A percentile compares a stretch with the other conserved stretches of the same genome.
Evolutionary conservation across 2,797 vertebrate genomes (phyloP).

Genomic region (Halcyon smyrnensis): DNA sequence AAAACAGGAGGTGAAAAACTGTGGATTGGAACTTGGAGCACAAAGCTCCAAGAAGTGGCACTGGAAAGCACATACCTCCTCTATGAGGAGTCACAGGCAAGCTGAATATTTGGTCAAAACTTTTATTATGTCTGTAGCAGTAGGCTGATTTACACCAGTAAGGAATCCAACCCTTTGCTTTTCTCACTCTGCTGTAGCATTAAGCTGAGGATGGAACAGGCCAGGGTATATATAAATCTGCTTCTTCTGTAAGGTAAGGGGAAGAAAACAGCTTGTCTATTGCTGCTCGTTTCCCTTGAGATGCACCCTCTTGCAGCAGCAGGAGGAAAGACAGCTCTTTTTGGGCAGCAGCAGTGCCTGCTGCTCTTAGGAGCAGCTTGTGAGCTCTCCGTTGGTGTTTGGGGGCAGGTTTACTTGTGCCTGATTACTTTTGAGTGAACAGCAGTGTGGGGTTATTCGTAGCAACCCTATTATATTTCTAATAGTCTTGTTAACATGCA

Average conservation of each 20-base stretch:
- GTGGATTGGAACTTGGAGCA: not conserved
- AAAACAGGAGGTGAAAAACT: not conserved
- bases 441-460: not conserved
- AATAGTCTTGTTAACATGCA: not conserved
- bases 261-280: not conserved
- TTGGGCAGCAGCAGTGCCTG: not conserved
- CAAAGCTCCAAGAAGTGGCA: not conserved
- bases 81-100: not conserved
- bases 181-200: not conserved
- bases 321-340: not conserved
- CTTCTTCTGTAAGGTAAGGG: not conserved
- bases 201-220: not conserved
- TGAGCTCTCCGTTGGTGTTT: not conserved
- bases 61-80: not conserved
- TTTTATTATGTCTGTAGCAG: not conserved
- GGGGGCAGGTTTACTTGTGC: not conserved
- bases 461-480: not conserved
- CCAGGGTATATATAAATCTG: not conserved
- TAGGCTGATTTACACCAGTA: not conserved
- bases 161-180: not conserved
- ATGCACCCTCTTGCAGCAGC: not conserved
- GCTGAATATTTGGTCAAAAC: not conserved
- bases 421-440: not conserved
- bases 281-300: not conserved
- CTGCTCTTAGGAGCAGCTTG: not conserved